A percentile compares a stretch with the other conserved stretches of the same genome.
Conservation (phyloP, 2,888 invertebrate species). For the Actias luna region DNA sequence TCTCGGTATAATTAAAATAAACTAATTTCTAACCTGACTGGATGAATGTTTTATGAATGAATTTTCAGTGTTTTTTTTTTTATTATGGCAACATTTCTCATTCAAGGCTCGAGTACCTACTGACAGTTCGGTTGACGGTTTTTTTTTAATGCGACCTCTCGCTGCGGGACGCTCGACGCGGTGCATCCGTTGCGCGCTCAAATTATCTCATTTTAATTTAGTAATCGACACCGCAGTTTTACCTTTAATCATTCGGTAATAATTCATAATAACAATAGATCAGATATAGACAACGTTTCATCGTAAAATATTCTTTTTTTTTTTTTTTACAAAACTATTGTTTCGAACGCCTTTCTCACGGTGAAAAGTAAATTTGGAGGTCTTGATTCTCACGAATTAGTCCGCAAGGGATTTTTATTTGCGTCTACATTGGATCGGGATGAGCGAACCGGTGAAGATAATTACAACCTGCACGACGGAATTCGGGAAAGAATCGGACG, state of each 20-base stretch:
- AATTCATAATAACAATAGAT: background rate
- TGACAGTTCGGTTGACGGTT: conserved; percentile 74
- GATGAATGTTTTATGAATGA: conserved; percentile 65
- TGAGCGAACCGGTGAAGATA: conserved; percentile 71
- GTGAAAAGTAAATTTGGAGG: conserved; percentile 42
- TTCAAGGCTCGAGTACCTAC: conserved; percentile 65
- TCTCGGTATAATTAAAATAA: conserved; percentile 79
- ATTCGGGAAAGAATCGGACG: conserved; percentile 63
- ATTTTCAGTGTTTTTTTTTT: conserved; percentile 57
- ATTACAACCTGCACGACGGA: conserved; percentile 69
- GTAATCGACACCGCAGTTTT: conserved; percentile 47
- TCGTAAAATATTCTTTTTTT: background rate
- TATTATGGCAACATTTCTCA: conserved; percentile 73
- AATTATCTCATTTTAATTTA: conserved; percentile 76
- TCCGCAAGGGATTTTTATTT: conserved; percentile 65
- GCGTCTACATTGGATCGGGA: conserved; percentile 66
- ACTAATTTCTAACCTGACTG: conserved; percentile 68
- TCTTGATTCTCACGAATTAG: conserved; percentile 70
- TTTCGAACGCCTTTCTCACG: conserved; percentile 62
- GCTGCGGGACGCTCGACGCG: conserved; percentile 60
- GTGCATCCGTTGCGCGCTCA: conserved; percentile 71
- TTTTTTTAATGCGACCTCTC: conserved; percentile 73
- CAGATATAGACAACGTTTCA: background rate
- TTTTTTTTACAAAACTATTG: background rate
- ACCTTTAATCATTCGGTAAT: conserved; percentile 2